Conservation (phyloP, 2,888 invertebrate genomes). For the Gerris lacustris region DNA sequence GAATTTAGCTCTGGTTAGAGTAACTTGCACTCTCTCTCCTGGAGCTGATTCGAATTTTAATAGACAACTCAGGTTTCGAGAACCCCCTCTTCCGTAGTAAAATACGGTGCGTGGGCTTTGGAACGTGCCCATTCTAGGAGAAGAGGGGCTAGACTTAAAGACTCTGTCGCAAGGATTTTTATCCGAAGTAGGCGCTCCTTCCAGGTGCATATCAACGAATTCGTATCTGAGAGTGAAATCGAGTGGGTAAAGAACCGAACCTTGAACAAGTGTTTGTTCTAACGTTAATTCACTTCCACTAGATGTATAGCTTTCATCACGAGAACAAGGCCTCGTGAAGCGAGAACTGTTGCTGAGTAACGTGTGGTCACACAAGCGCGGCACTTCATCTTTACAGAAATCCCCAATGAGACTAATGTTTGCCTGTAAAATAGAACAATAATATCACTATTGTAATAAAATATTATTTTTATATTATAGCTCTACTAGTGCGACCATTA, state of each 20-base stretch:
- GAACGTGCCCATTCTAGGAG: conserved; percentile 42
- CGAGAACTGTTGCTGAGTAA: conserved; percentile 58
- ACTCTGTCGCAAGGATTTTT: conserved; percentile 49
- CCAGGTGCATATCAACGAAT: conserved; percentile 62
- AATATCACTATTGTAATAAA: not conserved
- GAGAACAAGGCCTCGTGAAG: conserved; percentile 54
- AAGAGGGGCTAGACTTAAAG: conserved; percentile 34
- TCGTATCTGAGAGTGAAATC: conserved; percentile 68
- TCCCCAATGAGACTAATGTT: conserved; percentile 54
- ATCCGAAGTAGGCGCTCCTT: conserved; percentile 49
- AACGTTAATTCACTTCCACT: conserved; percentile 61
- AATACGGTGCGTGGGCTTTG: conserved; percentile 68
- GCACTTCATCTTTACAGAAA: conserved; percentile 53
- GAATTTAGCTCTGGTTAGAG: conserved; percentile 48
- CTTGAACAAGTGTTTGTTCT: conserved; percentile 60
- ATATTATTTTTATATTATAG: too few species aligned
- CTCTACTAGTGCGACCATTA: not conserved
- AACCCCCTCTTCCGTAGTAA: conserved; percentile 68
- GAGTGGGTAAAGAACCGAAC: conserved; percentile 66
- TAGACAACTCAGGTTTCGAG: conserved; percentile 59
- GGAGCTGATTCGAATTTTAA: conserved; percentile 60
- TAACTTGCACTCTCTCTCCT: conserved; percentile 55
- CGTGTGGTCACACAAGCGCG: conserved; percentile 60
- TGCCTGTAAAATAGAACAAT: conserved; percentile 26
- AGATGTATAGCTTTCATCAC: conserved; percentile 65